Evolutionary conservation across 2,113 vertebrate genomes (phyloP).

Genomic region (Galeopterus variegatus): DNA sequence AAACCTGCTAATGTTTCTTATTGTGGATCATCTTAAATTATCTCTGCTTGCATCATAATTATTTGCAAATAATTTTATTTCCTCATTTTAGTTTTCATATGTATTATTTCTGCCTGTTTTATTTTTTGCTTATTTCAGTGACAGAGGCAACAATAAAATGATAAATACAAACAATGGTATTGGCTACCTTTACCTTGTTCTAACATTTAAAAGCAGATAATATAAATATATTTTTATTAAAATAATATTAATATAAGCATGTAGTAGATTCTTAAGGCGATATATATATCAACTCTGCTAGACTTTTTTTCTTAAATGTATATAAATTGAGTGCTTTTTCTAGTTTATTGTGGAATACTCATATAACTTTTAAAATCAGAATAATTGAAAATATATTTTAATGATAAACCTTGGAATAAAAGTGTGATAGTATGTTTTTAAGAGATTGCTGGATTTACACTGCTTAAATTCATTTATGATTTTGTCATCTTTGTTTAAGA

Average conservation of each 20-base stretch:
- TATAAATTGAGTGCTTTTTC: neutral
- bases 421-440: neutral
- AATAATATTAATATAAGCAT: neutral
- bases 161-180: neutral
- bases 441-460: neutral
- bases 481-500: neutral
- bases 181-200: neutral
- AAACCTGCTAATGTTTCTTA: neutral
- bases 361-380: neutral
- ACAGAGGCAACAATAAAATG: neutral
- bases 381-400: neutral
- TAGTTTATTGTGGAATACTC: neutral
- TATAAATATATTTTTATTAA: neutral
- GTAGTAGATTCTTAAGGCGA: neutral
- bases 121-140: neutral
- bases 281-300: neutral
- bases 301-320: neutral
- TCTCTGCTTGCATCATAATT: neutral
- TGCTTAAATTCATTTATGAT: neutral
- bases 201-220: neutral
- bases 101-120: neutral
- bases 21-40: neutral
- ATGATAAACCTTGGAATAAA: neutral
- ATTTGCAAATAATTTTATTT: neutral
- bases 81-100: neutral